These are phyloP conservation scores for Bradysia coprophila DNA, from an alignment of 1,140 invertebrate genomes.

Conservation along the genomic window DNA sequence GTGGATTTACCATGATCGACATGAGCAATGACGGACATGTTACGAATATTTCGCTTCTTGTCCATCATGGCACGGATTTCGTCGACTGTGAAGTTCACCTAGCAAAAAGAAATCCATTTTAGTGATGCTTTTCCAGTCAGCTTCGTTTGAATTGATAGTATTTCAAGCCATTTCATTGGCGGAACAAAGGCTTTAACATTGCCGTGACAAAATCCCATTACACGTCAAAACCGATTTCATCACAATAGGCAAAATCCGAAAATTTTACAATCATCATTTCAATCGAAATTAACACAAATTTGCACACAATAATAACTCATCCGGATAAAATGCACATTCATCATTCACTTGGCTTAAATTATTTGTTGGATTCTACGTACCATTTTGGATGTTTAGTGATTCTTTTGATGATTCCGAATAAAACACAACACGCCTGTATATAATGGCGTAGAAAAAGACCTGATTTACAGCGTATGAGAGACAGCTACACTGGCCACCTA, in stretches of 20 bases:
- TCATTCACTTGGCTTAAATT: constrained; percentile 17
- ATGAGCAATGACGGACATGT: constrained; percentile 99
- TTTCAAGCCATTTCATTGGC: not conserved
- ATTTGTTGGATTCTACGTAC: constrained; percentile 34
- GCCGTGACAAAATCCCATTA: constrained; percentile 12
- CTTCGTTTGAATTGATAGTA: not conserved
- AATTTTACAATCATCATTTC: constrained; percentile 14
- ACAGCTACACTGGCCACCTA: too few species aligned
- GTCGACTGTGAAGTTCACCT: constrained; percentile 99
- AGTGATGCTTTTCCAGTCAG: not conserved
- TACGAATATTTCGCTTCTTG: constrained; percentile 97
- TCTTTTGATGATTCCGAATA: constrained; percentile 36
- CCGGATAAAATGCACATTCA: constrained; percentile 10
- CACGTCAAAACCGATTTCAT: not conserved
- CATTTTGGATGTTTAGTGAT: constrained; percentile 76
- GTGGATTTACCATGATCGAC: constrained; percentile 99
- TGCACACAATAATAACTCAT: constrained; percentile 6
- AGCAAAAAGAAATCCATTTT: constrained; percentile 13
- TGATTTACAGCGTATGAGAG: too few species aligned
- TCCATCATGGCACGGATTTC: constrained; percentile 99
- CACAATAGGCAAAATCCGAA: not conserved
- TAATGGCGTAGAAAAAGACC: too few species aligned
- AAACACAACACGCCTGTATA: constrained; percentile 62
- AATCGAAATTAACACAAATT: constrained; percentile 13
- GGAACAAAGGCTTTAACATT: constrained; percentile 7